phyloP scores from a whole-genome alignment of 2,797 vertebrate species.

The Clarias platycephalus region DNA sequence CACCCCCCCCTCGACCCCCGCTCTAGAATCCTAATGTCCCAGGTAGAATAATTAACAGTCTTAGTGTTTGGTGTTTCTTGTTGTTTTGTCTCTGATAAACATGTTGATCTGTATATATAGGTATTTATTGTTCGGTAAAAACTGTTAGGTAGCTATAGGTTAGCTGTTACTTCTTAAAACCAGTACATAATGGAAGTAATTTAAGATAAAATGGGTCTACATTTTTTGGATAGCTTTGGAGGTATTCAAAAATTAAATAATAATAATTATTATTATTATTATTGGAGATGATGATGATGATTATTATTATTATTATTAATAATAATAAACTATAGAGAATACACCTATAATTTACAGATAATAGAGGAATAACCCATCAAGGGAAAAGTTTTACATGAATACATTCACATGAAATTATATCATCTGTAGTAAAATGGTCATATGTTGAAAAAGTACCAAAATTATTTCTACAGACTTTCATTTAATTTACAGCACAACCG shows the following conservation, averaged over 20 bases:
- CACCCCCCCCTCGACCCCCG: too few species aligned
- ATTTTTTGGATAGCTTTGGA: background rate
- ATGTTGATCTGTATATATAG: conserved; percentile 40
- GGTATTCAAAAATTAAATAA: too few species aligned
- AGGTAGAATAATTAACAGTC: conserved; percentile 6
- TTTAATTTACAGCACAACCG: background rate
- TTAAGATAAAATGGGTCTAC: background rate
- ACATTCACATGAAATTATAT: background rate
- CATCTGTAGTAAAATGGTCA: background rate
- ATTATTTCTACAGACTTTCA: background rate
- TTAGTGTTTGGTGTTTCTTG: conserved; percentile 15
- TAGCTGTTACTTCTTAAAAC: background rate
- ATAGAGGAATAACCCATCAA: background rate
- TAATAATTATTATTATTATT: too few species aligned
- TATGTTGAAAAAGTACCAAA: background rate
- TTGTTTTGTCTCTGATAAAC: conserved; percentile 15
- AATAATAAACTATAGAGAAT: background rate
- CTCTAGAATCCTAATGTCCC: background rate
- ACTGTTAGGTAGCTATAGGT: too few species aligned
- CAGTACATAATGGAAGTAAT: background rate
- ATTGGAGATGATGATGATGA: too few species aligned
- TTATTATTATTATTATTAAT: background rate
- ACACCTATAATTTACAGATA: too few species aligned
- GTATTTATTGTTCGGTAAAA: too few species aligned
- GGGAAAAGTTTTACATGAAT: background rate